phyloP scores from a whole-genome alignment of 37 sponge, comb jelly and placozoan species.

The Tethya wilhelma region DNA sequence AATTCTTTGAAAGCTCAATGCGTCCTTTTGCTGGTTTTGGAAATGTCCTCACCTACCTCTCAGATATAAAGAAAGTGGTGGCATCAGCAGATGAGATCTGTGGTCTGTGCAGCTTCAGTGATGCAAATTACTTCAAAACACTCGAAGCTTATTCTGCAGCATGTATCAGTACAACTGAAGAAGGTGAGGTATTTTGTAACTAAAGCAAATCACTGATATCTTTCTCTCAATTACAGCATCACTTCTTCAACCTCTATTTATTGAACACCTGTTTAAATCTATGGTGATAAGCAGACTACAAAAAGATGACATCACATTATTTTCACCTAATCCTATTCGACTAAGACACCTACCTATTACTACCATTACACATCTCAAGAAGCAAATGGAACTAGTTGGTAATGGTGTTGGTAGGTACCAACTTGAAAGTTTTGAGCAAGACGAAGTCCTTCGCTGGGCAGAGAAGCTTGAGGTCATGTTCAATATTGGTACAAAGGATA shows the following conservation, averaged over 20 bases:
- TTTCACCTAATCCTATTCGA: background rate
- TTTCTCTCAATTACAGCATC: background rate
- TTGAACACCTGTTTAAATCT: conserved; percentile 14
- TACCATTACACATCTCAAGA: background rate
- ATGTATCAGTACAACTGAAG: conserved; percentile 6
- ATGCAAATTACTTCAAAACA: conserved; percentile 25
- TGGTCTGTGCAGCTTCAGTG: background rate
- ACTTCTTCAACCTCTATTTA: conserved; percentile 18
- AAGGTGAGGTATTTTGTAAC: too few species aligned
- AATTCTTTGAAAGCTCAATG: conserved; percentile 24
- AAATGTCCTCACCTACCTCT: conserved; percentile 8
- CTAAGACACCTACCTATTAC: conserved; percentile 28
- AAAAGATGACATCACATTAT: background rate
- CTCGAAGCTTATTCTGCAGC: conserved; percentile 42
- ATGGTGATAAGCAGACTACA: background rate
- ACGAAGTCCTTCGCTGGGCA: conserved; percentile 51
- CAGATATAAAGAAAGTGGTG: background rate
- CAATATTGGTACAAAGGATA: conserved; percentile 23
- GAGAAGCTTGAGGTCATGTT: conserved; percentile 49
- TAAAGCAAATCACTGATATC: too few species aligned
- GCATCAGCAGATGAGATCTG: conserved; percentile 8
- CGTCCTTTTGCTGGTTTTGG: conserved; percentile 25
- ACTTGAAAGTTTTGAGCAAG: background rate
- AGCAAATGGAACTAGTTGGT: background rate
- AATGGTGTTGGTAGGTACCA: background rate